Evolutionary conservation across 2,113 vertebrate genomes (phyloP), one percentile per base, ranked within the genome.

Genomic region (Melanotaenia duboulayi): DNA sequence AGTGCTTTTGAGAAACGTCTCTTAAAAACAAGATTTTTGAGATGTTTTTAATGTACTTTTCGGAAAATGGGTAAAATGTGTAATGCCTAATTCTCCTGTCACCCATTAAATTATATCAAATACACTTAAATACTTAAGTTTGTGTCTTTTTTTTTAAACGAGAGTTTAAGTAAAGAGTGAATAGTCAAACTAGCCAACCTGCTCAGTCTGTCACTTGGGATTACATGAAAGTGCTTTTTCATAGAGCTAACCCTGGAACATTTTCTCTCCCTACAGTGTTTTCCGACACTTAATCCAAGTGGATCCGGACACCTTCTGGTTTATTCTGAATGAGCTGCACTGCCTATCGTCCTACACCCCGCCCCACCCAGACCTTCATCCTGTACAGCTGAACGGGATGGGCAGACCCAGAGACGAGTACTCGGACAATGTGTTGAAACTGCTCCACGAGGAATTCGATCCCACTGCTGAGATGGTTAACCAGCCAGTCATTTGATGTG

Each of bases 261-360:
- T 51, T 20, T 40, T 16, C 7, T 25, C 39, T 39, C 13, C 54
- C 42, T 24, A 12, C 78, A 99, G 97, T 0, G 94, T 97, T 66
- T 99, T 98, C 90, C 92, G 83, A 24, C 93, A 94, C 62, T 32
- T 98, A 73, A 95, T 95, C 92, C 92, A 87, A 9, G 51, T 95
- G 61, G 97, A 99, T 70, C 94, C 96, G 0, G 97, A 99, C 73
- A 58, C 88, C 20, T 89, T 93, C 57, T 99, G 97, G 97, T 93
- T 98, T 4, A 84, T 94, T 3, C 94, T 99, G 69, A 94, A 78
- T 0, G 92, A 96, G 76, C 75, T 94, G 17, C 93, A 93, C 82
- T 96, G 95, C 79, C 95, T 95, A 0, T 52, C 25, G 5, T 19
- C 1, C 2, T 91, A 91, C 23, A 3, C 72, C 5, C 93, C 96